Base-by-base conservation (phyloP, 2,888 invertebrate genomes). In the Torymus texanus region DNA sequence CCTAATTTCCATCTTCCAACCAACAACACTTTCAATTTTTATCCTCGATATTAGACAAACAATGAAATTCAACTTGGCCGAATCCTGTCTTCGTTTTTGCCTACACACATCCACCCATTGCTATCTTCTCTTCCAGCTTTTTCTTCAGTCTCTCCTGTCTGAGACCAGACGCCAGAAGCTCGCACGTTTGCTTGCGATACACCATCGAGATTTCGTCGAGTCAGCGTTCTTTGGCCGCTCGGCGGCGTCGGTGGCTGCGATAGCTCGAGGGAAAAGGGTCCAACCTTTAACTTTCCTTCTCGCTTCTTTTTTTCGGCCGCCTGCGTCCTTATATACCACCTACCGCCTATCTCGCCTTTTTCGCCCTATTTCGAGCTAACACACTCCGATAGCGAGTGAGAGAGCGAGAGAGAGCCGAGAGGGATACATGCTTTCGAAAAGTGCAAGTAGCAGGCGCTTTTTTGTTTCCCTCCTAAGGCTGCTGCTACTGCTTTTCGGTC, bases 151-250 rank as follows among this genome's bases (percentile, higher is more conserved):
- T 62, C 50, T 10, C n/a, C 12, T 8, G 16, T 29, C 29, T 53
- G 3, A 18, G 51, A 24, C 59, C n/a, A 55, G 78, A 53, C 29
- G 63, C 41, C 5, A 41, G 8, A 8, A 8, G 5, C 41, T 5
- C 21, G 21, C 21, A 8, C 41, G 41, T 5, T 5, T 8, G 41
- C 41, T 41, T 4, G 41, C 10, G 65, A 74, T 63, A 79, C 58
- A 65, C 68, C 21, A 65, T 79, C 63, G 18, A 75, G 53, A 70
- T 75, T 65, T 51, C 29, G 75, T 29, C 29, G 51, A 68, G 51
- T 70, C 61, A 53, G 59, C 79, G 56, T 61, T 78, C 72, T 78
- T 72, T 29, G 29, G 55, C 14, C 14, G 59, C 21, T 1, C 2
- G 21, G 21, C 2, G 21, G 21, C 21, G 21, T 21, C 21, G 24